These are phyloP conservation scores for Florisuga fusca DNA, from an alignment of 2,797 vertebrate species.

Conservation along the genomic window DNA sequence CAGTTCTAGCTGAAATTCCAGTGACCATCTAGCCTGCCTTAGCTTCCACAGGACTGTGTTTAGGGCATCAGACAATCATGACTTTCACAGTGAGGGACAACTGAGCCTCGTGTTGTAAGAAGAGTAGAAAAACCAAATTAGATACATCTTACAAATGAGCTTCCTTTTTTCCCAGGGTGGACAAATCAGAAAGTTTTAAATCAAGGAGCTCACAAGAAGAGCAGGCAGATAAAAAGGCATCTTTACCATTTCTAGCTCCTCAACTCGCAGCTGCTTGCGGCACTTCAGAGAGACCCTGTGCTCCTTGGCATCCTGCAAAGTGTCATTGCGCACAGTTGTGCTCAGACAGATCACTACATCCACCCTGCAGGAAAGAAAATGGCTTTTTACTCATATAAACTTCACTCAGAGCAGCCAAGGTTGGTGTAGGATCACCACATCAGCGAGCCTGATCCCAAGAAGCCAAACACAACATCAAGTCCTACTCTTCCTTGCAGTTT, in stretches of 20 bases:
- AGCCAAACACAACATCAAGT: neutral
- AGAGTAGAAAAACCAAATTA: neutral
- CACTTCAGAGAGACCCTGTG: constrained; percentile 95
- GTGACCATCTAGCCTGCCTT: neutral
- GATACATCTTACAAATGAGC: neutral
- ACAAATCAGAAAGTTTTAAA: neutral
- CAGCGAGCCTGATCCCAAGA: neutral
- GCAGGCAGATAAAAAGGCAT: neutral
- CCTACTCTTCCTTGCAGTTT: neutral
- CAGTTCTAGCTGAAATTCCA: constrained; percentile 28
- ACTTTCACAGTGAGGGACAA: neutral
- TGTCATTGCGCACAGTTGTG: constrained; percentile 95
- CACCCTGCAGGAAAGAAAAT: constrained; percentile 84
- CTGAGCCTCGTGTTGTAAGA: neutral
- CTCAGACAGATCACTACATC: constrained; percentile 97
- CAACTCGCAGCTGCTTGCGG: constrained; percentile 95
- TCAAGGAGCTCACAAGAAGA: neutral
- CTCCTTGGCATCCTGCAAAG: constrained; percentile 93
- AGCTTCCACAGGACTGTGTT: neutral
- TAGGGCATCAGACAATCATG: neutral
- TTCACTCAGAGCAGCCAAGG: neutral
- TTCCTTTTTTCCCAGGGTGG: neutral
- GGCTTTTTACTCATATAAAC: neutral
- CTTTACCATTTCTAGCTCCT: constrained; percentile 96
- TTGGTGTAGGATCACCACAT: neutral